Base-by-base conservation (phyloP, 2,797 vertebrate genomes). In the Pristis pectinata region DNA sequence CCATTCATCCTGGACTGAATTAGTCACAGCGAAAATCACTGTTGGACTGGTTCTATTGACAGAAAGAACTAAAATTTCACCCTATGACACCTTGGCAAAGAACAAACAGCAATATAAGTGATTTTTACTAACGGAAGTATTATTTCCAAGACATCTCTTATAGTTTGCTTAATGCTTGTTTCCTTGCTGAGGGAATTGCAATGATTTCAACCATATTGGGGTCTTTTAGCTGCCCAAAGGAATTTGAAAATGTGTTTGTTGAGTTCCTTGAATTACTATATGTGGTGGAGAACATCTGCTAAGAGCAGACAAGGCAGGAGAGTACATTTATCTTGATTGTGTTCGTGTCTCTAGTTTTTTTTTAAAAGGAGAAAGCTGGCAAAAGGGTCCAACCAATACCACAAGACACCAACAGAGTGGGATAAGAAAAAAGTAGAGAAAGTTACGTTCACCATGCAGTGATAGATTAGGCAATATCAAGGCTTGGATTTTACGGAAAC, bases 1-100 rank as follows among this genome's bases (percentile, higher is more conserved):
- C 41, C 67, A 94, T 94, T 94, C 64, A 76, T 94, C 64, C 67
- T 76, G 70, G 22, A 56, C 92, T 76, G 64, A 94, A 74, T 94
- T 94, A 76, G 92, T 49, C 67, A 34, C 44, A 34, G 67, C 70
- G 49, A 94, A 94, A 19, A 72, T 94, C 92, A 76, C 11, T 49
- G 70, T 41, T 41, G 87, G n/a, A 53, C 27, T 72, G 72, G 67
- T 53, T 74, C 49, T 94, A 44, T 76, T 56, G 70, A 56, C 92
- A 76, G 44, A 27, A 30, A 76, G 41, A 72, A 56, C 70, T 94
- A 74, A 94, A 94, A 41, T 91, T n/a, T 67, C 87, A 91, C 87
- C 85, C n/a, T 89, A 85, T 59, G 85, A 89, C 85, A 59, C 85
- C 87, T 67, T 64, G 37, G n/a, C 8, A 67, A 91, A 91, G 87